These are phyloP conservation scores for Halcyon leucocephala DNA, from an alignment of 2,797 vertebrate genomes.

Conservation along the genomic window DNA sequence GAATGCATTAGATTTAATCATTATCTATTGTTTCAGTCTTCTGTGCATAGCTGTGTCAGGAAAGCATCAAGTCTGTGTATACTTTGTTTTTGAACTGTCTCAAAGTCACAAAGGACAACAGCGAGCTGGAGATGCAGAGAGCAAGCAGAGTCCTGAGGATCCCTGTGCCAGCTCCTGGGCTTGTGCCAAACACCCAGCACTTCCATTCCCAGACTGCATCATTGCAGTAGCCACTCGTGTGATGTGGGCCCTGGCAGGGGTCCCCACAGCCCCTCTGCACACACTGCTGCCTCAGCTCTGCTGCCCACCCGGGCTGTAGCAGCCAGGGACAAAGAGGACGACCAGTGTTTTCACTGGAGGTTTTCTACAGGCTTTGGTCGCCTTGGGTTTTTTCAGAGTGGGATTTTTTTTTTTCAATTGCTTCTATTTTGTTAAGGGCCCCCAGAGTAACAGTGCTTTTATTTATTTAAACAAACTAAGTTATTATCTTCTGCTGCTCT, in stretches of 20 bases:
- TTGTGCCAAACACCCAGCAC: not conserved
- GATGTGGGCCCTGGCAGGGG: not conserved
- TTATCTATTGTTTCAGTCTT: not conserved
- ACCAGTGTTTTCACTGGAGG: not conserved
- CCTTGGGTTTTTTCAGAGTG: not conserved
- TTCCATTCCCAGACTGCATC: not conserved
- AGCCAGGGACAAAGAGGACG: not conserved
- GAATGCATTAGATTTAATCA: not conserved
- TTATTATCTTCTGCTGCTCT: not conserved
- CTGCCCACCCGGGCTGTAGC: accelerated
- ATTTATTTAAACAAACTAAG: not conserved
- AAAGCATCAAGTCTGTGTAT: not conserved
- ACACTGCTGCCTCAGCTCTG: not conserved
- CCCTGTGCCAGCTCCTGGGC: not conserved
- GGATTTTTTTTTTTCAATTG: not conserved
- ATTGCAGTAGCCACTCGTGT: accelerated
- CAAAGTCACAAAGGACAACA: accelerated
- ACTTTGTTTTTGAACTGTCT: not conserved
- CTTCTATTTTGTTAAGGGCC: not conserved
- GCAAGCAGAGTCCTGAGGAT: not conserved
- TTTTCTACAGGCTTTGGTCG: not conserved
- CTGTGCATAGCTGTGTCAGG: not conserved
- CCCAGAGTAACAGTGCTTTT: not conserved
- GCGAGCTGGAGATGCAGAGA: not conserved
- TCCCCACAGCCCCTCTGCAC: not conserved